Evolutionary conservation across 1,140 invertebrate genomes (phyloP), one percentile per base, ranked within the genome.

Genomic region (Atta texana): DNA sequence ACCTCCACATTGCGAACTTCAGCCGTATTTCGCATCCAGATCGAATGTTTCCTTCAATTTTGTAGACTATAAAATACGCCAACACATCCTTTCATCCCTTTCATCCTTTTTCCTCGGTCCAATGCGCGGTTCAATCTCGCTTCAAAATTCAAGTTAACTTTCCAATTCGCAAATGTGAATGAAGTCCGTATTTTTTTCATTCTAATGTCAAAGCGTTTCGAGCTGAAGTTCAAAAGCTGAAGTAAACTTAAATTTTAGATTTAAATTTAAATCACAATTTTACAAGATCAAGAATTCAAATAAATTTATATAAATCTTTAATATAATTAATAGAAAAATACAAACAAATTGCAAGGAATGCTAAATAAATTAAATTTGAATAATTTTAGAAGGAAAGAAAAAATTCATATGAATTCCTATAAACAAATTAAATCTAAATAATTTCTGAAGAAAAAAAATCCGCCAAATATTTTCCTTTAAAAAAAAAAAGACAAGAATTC

Each of bases 191-290:
- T 39, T 31, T 64, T 49, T n/a, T 16, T 57, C 3, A 18, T 16
- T 76, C 14, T 2, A 63, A 49, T 5, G 14, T 51, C 49, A 51
- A 51, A 51, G 49, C 14, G 14, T 51, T 51, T 51, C 3, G 18
- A 69, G 0, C 24, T 24, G 24, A 24, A 24, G 24, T 24, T 39
- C 6, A 24, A 69, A 55, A 69, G 44, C 1, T 24, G 14, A 10
- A 77, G 16, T 14, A 49, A 78, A 77, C 14, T 39, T 39, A 39
- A 39, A 76, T 61, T 59, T 63, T 44, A 63, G 8, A 44, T 51
- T 51, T 44, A 77, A 44, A 77, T 44, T 24, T 44, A 28, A 77
- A 76, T 61, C 14, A 8, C 31, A 39, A 76, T 61, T 44, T 49
- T 63, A 49, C 5, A 14, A 31, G 1, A 7, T 49, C 28, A 16